Evolutionary conservation across 2,888 invertebrate genomes (phyloP), one percentile per base, ranked within the genome.

Genomic region (Incurvaria masculella): DNA sequence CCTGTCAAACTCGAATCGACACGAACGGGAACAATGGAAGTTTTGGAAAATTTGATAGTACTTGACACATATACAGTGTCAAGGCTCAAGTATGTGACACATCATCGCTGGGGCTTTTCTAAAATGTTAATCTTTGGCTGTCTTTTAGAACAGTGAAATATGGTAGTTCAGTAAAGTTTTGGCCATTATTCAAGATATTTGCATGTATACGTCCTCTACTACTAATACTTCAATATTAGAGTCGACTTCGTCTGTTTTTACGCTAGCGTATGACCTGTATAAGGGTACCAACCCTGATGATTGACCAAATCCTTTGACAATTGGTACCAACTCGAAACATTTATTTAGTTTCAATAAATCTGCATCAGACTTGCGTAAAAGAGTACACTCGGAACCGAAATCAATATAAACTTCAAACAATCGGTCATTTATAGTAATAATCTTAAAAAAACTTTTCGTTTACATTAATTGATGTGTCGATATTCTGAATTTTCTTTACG

Each of bases 361-460:
- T 6, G 54, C 54, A 43, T 45, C 48, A 33, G 50, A 43, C 11
- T 48, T 16, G 2, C 49, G 48, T 8, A 53, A 46, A 1, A 55
- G 41, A 21, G 47, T 51, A 19, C 54, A 51, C 5, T 55, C 51
- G 27, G 52, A 54, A 10, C 54, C 53, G 40, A 56, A 56, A 38
- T 54, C 53, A 10, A 54, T 41, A 26, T 42, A 55, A 5, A 47
- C 48, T 8, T 20, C 26, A 8, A 53, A 45, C 10, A 8, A 5
- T 18, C 42, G 19, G 20, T 41, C 47, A 40, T 51, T 48, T 3
- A 51, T 42, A 16, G 21, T 6, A 14, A 49, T 26, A 2, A 17
- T 21, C 45, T 55, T 55, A n/a, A 42, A 20, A 50, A 42, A 39
- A 53, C 17, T 55, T 55, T 14, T 51, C 46, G 33, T 52, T 51